Evolutionary conservation across 2,888 invertebrate genomes (phyloP), one percentile per base, ranked within the genome.

Genomic region (Itoplectis maculator): DNA sequence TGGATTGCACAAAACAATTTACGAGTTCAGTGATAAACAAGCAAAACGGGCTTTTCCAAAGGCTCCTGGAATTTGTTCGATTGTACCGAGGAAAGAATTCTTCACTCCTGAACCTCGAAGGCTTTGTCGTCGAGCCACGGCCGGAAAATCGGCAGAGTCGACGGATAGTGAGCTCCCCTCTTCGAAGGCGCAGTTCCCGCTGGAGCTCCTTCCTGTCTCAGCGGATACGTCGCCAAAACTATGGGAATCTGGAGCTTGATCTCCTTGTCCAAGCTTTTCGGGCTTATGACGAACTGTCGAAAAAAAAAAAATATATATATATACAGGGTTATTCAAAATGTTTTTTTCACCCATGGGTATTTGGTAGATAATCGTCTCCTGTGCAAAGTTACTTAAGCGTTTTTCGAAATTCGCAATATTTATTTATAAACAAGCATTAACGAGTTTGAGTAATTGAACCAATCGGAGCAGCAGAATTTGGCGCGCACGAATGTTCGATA

Each of bases 171-270:
- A n/a, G 97, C 97, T 86, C 97, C 97, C 42, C 96, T 95, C 89
- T 96, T 96, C 37, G 95, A 94, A 29, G 95, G 95, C 5, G 95
- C 94, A 84, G 95, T 95, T 85, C 94, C 94, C n/a, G 94, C 94
- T 49, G 94, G 94, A 79, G 95, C 95, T 79, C 95, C 95, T 85
- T 95, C 94, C 86, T 94, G 94, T 81, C 96, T 94, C 91, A 98
- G 95, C 0, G 98, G 98, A 93, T 98, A 98, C 13, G 98, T 98
- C 35, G 98, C 98, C 93, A 98, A 94, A 90, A 98, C 95, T 84
- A 98, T 97, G 11, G 98, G 98, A 90, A 98, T 94, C 93, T 98
- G 98, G 3, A 98, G 94, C 92, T 98, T 98, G 72, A 98, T 96
- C 91, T 97, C 97, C 92, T 98, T 98, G 92, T 98, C 98, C 89